Evolutionary conservation across 2,113 vertebrate species (phyloP).

Genomic region (Tichodroma muraria): DNA sequence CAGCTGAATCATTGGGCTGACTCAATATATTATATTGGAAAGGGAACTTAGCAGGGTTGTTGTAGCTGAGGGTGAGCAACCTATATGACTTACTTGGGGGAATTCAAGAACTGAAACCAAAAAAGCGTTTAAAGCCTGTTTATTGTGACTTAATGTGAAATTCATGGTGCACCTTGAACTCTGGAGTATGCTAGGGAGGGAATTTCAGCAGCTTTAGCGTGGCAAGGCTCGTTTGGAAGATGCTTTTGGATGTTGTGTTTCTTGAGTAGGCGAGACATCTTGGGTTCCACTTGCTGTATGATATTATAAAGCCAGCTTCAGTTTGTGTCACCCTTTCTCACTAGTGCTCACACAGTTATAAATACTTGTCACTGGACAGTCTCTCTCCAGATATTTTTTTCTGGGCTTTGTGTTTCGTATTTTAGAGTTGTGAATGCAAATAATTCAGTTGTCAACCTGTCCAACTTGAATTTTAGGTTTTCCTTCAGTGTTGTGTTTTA

Average conservation of each 20-base stretch:
- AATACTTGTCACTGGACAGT: background rate
- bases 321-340: background rate
- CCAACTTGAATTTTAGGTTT: background rate
- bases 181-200: background rate
- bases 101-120: background rate
- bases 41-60: background rate
- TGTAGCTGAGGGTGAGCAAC: background rate
- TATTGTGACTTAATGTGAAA: background rate
- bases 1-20: background rate
- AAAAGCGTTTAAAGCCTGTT: background rate
- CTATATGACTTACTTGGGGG: background rate
- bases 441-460: background rate
- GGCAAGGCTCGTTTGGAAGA: fast-evolving
- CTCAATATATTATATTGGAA: background rate
- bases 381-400: background rate
- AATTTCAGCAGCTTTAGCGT: background rate
- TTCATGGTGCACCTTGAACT: background rate
- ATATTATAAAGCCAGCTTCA: background rate
- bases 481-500: background rate
- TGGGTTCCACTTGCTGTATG: background rate
- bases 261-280: background rate
- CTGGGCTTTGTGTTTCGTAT: background rate
- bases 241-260: background rate
- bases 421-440: background rate
- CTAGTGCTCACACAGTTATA: background rate